Conservation (phyloP, 2,797 vertebrate genomes). For the Muscicapa striata region DNA sequence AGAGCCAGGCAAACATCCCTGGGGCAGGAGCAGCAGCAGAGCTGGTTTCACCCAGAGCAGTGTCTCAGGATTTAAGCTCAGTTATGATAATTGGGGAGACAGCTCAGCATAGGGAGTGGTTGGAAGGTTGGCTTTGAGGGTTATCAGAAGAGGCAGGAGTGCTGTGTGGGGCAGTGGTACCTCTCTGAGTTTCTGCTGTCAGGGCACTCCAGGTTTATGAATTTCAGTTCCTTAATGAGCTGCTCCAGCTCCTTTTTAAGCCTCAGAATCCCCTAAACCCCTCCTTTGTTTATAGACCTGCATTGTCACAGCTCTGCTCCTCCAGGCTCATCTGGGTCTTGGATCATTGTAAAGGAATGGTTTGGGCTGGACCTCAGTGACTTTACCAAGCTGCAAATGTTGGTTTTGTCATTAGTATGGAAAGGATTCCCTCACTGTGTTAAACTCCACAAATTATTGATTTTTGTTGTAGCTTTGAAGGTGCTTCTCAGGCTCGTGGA, state of each 20-base stretch:
- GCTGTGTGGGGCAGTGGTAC: neutral
- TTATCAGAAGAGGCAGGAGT: neutral
- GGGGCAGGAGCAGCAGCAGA: neutral
- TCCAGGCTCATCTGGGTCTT: neutral
- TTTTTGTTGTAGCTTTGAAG: neutral
- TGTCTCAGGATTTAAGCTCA: neutral
- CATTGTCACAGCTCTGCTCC: rapidly evolving
- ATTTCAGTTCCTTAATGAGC: neutral
- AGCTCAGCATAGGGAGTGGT: neutral
- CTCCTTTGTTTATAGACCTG: neutral
- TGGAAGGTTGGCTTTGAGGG: neutral
- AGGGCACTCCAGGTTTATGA: neutral
- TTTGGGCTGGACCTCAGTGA: neutral
- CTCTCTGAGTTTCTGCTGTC: neutral
- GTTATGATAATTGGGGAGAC: neutral
- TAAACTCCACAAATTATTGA: neutral
- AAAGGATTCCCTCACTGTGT: neutral
- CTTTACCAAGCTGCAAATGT: neutral
- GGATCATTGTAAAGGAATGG: neutral
- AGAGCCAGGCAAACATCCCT: neutral
- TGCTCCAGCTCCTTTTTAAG: neutral
- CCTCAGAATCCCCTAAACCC: neutral
- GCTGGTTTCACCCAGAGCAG: neutral
- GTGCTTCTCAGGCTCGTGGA: neutral
- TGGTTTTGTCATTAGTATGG: neutral